Conservation (phyloP, 1,140 invertebrate species). For the Bombus huntii region DNA sequence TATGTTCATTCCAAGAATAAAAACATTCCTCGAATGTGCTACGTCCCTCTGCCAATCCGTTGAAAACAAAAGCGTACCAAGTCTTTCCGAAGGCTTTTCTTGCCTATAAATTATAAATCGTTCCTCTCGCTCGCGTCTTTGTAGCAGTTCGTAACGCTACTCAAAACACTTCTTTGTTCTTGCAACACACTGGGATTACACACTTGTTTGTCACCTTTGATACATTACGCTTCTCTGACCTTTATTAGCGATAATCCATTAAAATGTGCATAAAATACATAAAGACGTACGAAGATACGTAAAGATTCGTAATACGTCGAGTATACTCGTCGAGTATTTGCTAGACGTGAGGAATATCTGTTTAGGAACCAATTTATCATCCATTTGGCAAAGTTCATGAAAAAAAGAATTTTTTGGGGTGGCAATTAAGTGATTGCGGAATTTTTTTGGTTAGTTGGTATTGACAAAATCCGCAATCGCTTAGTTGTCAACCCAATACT, state of each 20-base stretch:
- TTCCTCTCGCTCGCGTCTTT: neutral
- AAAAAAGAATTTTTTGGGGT: too few species aligned
- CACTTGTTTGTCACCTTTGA: neutral
- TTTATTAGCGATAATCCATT: neutral
- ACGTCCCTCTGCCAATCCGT: neutral
- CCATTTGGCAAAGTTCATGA: too few species aligned
- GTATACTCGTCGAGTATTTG: too few species aligned
- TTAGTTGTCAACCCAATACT: too few species aligned
- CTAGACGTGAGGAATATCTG: too few species aligned
- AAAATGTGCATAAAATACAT: too few species aligned
- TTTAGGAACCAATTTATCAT: too few species aligned
- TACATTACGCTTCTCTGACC: neutral
- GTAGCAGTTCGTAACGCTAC: neutral
- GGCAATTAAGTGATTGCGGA: too few species aligned
- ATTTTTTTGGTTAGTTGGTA: too few species aligned
- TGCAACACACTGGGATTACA: neutral
- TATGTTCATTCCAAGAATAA: constrained; percentile 28
- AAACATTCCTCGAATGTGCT: constrained; percentile 10
- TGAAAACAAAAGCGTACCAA: neutral
- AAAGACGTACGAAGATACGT: too few species aligned
- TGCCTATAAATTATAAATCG: constrained; percentile 1
- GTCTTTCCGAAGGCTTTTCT: neutral
- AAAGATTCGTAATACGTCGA: too few species aligned
- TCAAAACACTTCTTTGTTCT: constrained; percentile 13
- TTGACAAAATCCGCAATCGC: too few species aligned